Conservation (phyloP, 2,113 vertebrate genomes). For the Gallinago media region DNA sequence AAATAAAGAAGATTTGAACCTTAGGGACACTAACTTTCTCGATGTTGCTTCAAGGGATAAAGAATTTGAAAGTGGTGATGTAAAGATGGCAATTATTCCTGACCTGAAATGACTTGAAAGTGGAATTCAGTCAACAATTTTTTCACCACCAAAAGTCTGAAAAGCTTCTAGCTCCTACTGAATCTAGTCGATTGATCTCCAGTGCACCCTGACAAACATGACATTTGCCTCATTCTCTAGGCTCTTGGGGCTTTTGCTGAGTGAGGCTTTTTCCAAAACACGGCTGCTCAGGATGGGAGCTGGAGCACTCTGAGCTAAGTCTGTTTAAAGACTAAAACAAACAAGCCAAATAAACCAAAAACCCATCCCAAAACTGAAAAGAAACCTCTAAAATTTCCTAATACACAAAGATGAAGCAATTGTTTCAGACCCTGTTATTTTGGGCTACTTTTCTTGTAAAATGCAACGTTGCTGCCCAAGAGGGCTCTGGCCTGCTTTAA, state of each 20-base stretch:
- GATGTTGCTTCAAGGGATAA: neutral
- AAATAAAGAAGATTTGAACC: neutral
- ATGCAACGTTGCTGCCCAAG: neutral
- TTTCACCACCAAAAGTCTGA: neutral
- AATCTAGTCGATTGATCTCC: neutral
- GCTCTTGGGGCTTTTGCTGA: neutral
- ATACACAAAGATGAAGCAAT: neutral
- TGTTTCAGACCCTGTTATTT: neutral
- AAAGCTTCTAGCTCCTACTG: neutral
- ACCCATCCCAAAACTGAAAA: neutral
- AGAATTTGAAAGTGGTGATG: neutral
- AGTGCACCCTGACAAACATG: accelerated
- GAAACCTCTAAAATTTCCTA: neutral
- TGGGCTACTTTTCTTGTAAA: neutral
- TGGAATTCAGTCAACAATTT: neutral
- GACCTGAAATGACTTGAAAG: neutral
- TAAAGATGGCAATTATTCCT: constrained; percentile 9
- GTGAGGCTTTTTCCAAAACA: neutral
- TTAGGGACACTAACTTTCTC: neutral
- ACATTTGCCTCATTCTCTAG: neutral
- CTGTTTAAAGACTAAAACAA: neutral
- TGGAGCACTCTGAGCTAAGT: neutral
- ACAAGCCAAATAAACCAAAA: neutral
- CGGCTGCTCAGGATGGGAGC: neutral
- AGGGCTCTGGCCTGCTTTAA: neutral